Base-by-base conservation (phyloP, 2,888 invertebrate genomes). In the Lycocerus yunnanus region DNA sequence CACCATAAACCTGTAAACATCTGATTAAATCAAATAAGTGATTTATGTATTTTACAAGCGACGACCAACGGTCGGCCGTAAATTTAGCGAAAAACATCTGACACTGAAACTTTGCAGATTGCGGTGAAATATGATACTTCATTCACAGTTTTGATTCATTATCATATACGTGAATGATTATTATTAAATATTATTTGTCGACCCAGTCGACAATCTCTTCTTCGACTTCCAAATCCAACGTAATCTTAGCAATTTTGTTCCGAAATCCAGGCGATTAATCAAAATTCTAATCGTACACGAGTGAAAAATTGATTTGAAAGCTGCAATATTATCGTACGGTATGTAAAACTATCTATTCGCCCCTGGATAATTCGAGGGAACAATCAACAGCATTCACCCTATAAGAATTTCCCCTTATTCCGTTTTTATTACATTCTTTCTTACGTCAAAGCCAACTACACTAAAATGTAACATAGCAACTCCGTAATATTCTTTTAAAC, bases 61-160 rank as follows among this genome's bases (percentile, higher is more conserved):
- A 81, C 81, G 80, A 82, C 82, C 83, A 82, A 80, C 81, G 83
- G 81, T 79, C 81, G 84, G 84, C 84, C 84, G 84, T 84, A 85
- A 85, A 85, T 85, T 84, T 83, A 81, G 81, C 80, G 79, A 77
- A 70, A 80, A 80, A 81, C 84, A 83, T 85, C 85, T 85, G 85
- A 85, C 82, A 82, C 82, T 84, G 85, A 85, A 85, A 83, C 84
- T 82, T 83, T 81, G 81, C 84, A 84, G 84, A 84, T 84, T 84
- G 83, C 81, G 81, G 83, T 86, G 85, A 86, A 85, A 85, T 85
- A 86, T 86, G 85, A 84, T 81, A 83, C 83, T 85, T 85, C 85
- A 85, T 84, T 85, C 84, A 83, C 85, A 84, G 83, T 76, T 81
- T 77, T 81, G 83, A 84, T 83, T 83, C 82, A 84, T 83, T 82